Base-by-base conservation (phyloP, 2,113 vertebrate species). In the Kryptolebias marmoratus region DNA sequence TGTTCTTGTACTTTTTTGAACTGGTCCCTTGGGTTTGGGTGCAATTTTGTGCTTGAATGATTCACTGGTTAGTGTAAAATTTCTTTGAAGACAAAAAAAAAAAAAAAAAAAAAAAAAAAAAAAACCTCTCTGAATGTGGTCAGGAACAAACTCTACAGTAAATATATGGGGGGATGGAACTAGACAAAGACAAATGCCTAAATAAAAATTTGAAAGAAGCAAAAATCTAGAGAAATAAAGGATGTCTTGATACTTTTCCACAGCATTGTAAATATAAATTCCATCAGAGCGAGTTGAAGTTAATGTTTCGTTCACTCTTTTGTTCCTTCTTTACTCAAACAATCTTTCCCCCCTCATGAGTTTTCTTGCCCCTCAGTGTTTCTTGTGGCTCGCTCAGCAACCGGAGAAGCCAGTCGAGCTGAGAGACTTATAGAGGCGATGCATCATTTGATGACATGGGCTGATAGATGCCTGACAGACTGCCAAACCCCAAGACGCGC, bases 401-500 rank as follows among this genome's bases (percentile, higher is more conserved):
- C 49, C 57, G 9, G 31, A 77, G 72, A 82, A 72, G 60, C 61
- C 22, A 49, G 55, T 64, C 18, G 2, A 53, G 64, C 78, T 69
- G 65, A 55, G 53, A 58, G 64, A 80, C 62, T 68, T 76, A 52
- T 65, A 82, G 75, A 75, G 50, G 49, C 70, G 59, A 63, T 64
- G 71, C 18, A 79, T 85, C 77, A 75, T 75, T 59, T 30, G 68
- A 79, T 71, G 76, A 85, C 68, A 81, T 79, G 75, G 74, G 70
- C 76, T 73, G 86, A 88, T 83, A 82, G 70, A 87, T 75, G 87
- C 65, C 73, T 81, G 80, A 86, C 77, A 64, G 64, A 64, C 80
- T 73, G 82, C 85, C 81, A 85, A 86, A 79, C 67, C 71, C 49
- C 27, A 12, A 36, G 81, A 81, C 63, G 71, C 67, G 80, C 75